Evolutionary conservation across 2,113 vertebrate genomes (phyloP).

Genomic region (Pseudolaguvia tuberculata): DNA sequence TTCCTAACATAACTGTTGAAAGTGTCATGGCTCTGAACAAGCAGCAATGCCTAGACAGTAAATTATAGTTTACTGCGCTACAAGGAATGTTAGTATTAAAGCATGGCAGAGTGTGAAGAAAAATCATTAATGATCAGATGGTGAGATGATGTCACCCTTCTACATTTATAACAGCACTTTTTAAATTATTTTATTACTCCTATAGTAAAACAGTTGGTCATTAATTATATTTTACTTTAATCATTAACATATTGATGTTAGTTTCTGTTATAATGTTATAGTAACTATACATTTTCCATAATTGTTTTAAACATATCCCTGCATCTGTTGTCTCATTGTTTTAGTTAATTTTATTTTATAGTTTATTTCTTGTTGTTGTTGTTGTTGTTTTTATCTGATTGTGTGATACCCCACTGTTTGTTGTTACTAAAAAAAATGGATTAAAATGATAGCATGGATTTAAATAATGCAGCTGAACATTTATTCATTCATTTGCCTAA

Average conservation of each 20-base stretch:
- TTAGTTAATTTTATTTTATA: background rate
- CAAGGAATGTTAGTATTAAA: slow-evolving; percentile 1
- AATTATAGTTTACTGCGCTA: slow-evolving; percentile 10
- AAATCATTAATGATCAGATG: background rate
- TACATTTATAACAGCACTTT: background rate
- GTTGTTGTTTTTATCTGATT: background rate
- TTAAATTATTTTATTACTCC: background rate
- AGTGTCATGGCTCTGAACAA: slow-evolving; percentile 49
- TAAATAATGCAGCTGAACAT: background rate
- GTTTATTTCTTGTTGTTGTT: background rate
- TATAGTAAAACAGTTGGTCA: background rate
- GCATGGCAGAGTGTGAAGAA: background rate
- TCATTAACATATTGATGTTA: background rate
- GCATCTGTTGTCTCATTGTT: too few relatives aligned
- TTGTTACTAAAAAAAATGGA: background rate
- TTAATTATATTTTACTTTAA: background rate
- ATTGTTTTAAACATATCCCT: background rate
- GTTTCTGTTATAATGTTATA: background rate
- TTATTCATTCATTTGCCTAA: too few relatives aligned
- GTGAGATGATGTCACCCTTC: background rate
- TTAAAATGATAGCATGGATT: background rate
- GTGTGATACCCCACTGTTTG: background rate
- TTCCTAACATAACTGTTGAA: slow-evolving; percentile 49
- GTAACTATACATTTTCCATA: background rate
- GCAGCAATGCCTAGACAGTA: background rate